Evolutionary conservation across 1,140 invertebrate species (phyloP).

Genomic region (Aradophagus sp.): DNA sequence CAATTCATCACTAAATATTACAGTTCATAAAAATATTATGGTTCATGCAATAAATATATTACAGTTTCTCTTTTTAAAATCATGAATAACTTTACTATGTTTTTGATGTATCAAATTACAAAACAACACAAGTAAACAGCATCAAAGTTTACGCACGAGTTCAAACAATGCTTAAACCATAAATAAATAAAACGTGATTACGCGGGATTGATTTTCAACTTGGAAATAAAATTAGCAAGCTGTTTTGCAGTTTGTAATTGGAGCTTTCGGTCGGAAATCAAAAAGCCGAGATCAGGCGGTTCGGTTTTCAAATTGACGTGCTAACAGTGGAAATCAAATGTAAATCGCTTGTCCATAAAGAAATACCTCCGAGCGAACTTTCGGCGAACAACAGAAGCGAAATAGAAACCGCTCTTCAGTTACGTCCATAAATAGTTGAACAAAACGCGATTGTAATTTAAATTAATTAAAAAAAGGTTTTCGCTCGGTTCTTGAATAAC

Average conservation of each 20-base stretch:
- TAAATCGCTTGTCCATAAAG: constrained; percentile 17
- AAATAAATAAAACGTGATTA: background rate
- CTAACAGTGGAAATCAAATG: constrained; percentile 1
- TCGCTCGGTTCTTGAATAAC: background rate
- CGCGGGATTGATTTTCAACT: background rate
- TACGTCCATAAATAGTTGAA: constrained; percentile 26
- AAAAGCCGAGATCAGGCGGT: background rate
- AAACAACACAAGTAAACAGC: background rate
- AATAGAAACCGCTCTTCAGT: constrained; percentile 13
- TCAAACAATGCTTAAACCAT: background rate
- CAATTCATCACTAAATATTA: no score
- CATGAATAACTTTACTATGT: no score
- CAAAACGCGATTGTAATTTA: constrained; percentile 33
- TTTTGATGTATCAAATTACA: no score
- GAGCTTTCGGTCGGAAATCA: no score
- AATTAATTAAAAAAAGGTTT: constrained; percentile 34
- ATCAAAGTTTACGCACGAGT: background rate
- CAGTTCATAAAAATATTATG: background rate
- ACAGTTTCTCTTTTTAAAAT: no score
- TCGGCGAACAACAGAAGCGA: constrained; percentile 20
- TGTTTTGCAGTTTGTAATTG: no score
- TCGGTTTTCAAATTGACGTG: constrained; percentile 1
- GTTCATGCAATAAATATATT: background rate
- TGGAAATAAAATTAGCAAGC: background rate
- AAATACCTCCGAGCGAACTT: constrained; percentile 28